Evolutionary conservation across 1,140 invertebrate genomes (phyloP).

Genomic region (Anastatus disparis): DNA sequence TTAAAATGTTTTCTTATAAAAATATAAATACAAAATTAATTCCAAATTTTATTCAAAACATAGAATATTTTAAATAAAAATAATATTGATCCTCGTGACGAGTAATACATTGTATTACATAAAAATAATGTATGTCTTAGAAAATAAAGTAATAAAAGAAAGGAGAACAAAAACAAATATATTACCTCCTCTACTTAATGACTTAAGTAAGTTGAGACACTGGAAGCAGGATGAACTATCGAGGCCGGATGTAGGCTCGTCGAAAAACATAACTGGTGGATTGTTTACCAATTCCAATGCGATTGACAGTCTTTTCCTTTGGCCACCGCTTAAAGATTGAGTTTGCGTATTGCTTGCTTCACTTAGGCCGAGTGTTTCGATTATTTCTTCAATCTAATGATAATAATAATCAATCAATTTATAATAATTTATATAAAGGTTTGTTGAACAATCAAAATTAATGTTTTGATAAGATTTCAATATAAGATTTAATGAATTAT

Average conservation of each 20-base stretch:
- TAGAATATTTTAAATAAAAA: no score
- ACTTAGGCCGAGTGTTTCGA: constrained; percentile 78
- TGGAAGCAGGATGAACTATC: constrained; percentile 94
- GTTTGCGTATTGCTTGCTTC: constrained; percentile 84
- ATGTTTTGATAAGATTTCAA: no score
- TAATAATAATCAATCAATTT: no score
- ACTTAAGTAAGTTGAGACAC: constrained; percentile 85
- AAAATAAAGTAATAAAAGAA: constrained; percentile 38
- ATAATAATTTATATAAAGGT: no score
- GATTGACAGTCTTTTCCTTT: constrained; percentile 92
- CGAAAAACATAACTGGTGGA: constrained; percentile 96
- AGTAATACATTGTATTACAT: no score
- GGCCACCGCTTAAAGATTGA: constrained; percentile 88
- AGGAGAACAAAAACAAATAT: constrained; percentile 36
- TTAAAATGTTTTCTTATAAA: no score
- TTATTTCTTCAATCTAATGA: constrained; percentile 79
- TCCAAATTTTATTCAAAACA: no score
- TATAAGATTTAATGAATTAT: no score
- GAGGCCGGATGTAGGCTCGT: constrained; percentile 95
- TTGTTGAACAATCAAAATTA: no score
- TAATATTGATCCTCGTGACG: no score
- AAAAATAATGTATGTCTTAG: no score
- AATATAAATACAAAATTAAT: no score
- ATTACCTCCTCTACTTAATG: constrained; percentile 78
- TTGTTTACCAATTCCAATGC: constrained; percentile 87